Conservation (phyloP, 2,888 invertebrate genomes). For the Drosophila nigricruria region DNA sequence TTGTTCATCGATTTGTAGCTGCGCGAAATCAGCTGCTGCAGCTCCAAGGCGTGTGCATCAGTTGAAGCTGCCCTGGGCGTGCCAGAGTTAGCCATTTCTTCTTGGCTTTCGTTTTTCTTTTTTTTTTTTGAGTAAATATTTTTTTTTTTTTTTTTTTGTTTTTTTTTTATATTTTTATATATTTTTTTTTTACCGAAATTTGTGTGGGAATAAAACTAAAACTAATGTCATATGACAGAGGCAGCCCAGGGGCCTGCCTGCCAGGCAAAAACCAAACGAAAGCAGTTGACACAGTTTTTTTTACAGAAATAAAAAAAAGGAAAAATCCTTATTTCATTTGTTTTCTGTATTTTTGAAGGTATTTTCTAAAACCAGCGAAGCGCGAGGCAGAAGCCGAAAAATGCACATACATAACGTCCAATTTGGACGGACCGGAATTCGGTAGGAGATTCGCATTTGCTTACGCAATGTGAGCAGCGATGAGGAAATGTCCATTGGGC, state of each 20-base stretch:
- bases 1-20: conserved; percentile 39
- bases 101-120: conserved; percentile 16
- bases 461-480: conserved; percentile 42
- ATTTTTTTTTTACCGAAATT: conserved; percentile 20
- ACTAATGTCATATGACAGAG: conserved; percentile 17
- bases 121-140: conserved; percentile 25
- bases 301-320: neutral
- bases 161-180: conserved; percentile 8
- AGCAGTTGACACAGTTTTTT: conserved; percentile 23
- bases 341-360: neutral
- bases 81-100: conserved; percentile 33
- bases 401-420: conserved; percentile 32
- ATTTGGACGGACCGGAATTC: conserved; percentile 31
- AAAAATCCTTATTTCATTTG: conserved; percentile 2
- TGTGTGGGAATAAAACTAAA: conserved; percentile 22
- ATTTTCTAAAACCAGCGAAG: conserved; percentile 27
- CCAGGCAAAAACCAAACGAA: neutral
- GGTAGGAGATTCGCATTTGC: conserved; percentile 38
- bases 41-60: conserved; percentile 20
- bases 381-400: conserved; percentile 23
- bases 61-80: conserved; percentile 22
- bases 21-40: conserved; percentile 33
- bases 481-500: conserved; percentile 40
- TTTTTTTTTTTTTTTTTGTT: conserved; percentile 19
- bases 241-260: conserved; percentile 8